Base-by-base conservation (phyloP, 1,140 invertebrate species). In the silkworm (Bombyx mori) region DNA sequence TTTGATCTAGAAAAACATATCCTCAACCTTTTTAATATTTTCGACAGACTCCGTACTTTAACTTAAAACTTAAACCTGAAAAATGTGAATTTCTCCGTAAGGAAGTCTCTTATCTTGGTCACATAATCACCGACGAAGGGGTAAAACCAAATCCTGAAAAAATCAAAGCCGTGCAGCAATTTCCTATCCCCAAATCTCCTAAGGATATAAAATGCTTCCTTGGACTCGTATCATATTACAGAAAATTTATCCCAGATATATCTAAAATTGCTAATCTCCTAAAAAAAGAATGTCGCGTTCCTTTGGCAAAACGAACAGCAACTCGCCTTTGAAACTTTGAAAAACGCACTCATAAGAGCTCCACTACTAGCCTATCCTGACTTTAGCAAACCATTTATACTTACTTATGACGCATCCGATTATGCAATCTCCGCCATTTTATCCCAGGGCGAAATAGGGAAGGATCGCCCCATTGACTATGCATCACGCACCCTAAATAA, bases 401-500 rank as follows among this genome's bases (percentile, higher is more conserved):
- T n/a, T n/a, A n/a, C n/a, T n/a, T n/a, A n/a, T n/a, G n/a, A n/a
- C n/a, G n/a, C n/a, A n/a, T n/a, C n/a, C n/a, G n/a, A n/a, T n/a
- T n/a, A n/a, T n/a, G n/a, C n/a, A n/a, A n/a, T n/a, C n/a, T n/a
- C n/a, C n/a, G n/a, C n/a, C n/a, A n/a, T n/a, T n/a, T n/a, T n/a
- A n/a, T n/a, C n/a, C n/a, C n/a, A n/a, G n/a, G n/a, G n/a, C n/a
- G n/a, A n/a, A n/a, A n/a, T n/a, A n/a, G n/a, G n/a, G n/a, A n/a
- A n/a, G n/a, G n/a, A n/a, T n/a, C n/a, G n/a, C n/a, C 46, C 46
- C 9, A 60, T 46, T 12, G 49, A 46, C 9, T 60, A 44, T 51
- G 53, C 53, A 9, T 60, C 58, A 2, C 47, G 53, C 8, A 60
- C 58, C 42, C 12, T 46, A 6, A 48, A 48, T 7, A n/a, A n/a